Conservation (phyloP, 2,888 invertebrate genomes). For the Timandra comae region DNA sequence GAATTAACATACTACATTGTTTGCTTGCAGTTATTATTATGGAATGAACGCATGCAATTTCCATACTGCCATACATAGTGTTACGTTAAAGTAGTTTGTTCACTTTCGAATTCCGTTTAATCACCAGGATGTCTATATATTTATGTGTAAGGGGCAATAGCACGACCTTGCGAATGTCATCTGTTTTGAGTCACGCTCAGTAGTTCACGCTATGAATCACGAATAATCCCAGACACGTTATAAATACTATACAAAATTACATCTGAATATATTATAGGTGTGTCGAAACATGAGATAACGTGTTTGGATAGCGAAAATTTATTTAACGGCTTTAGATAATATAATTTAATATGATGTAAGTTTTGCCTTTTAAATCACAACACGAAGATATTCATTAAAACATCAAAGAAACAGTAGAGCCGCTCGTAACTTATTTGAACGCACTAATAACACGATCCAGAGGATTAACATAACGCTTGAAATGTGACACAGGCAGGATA, state of each 20-base stretch:
- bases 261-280: constrained; percentile 15
- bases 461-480: constrained; percentile 64
- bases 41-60: too few relatives aligned
- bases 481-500: constrained; percentile 71
- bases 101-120: too few relatives aligned
- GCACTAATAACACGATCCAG: constrained; percentile 43
- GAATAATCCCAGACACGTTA: constrained; percentile 19
- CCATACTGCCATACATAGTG: too few relatives aligned
- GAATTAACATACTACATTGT: too few relatives aligned
- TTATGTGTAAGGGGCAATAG: constrained; percentile 31
- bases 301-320: too few relatives aligned
- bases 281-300: too few relatives aligned
- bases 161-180: constrained; percentile 62
- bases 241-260: constrained; percentile 28
- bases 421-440: constrained; percentile 54
- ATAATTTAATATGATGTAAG: too few relatives aligned
- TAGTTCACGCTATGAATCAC: constrained; percentile 38
- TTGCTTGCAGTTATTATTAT: too few relatives aligned
- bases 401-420: constrained; percentile 47
- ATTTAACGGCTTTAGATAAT: too few relatives aligned
- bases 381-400: constrained; percentile 41
- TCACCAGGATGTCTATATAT: too few relatives aligned
- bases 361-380: too few relatives aligned
- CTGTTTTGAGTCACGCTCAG: constrained; percentile 37
- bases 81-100: too few relatives aligned